Base-by-base conservation (phyloP, 2,888 invertebrate genomes). In the Orthonychiurus folsomi region DNA sequence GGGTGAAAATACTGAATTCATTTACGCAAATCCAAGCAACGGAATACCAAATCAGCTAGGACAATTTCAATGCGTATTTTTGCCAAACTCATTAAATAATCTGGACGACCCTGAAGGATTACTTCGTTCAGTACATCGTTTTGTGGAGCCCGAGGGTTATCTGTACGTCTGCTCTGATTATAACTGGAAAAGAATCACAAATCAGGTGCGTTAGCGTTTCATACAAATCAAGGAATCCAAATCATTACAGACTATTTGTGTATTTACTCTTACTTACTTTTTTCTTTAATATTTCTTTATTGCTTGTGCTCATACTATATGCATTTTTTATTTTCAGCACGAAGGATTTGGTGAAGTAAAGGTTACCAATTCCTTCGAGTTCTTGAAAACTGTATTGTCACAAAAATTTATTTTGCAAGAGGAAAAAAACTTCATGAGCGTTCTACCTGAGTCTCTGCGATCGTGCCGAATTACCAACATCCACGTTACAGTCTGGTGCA, bases 401-500 rank as follows among this genome's bases (percentile, higher is more conserved):
- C 21, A 47, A 2, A 28, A 67, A 58, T 72, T 72, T 58, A 56
- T 64, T 9, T 61, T 69, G 18, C 20, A 67, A 1, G 56, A 68
- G 21, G 65, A 67, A 24, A 66, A 59, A 9, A 50, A 72, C 57
- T 63, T 72, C 5, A 65, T 66, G 0, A 69, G 69, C 54, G 64
- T 68, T 20, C 52, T 64, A 47, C 67, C 67, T 37, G 60, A 63
- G 50, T 70, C 70, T 9, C 53, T 66, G 21, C 55, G 70, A 57
- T 64, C 63, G 5, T 71, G 69, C 59, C 52, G 53, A 55, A 53
- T 70, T 23, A 65, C 64, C 20, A 66, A 69, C 60, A 62, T 66
- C 55, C 71, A 71, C 65, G 71, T 71, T 27, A 71, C 69, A 50
- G 48, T 63, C 1, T 71, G 71, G 71, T 62, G 63, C 5, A 37